A percentile compares a stretch with the other conserved stretches of the same genome.
phyloP scores from a whole-genome alignment of 2,113 vertebrate genomes.

The Callionymus lyra region DNA sequence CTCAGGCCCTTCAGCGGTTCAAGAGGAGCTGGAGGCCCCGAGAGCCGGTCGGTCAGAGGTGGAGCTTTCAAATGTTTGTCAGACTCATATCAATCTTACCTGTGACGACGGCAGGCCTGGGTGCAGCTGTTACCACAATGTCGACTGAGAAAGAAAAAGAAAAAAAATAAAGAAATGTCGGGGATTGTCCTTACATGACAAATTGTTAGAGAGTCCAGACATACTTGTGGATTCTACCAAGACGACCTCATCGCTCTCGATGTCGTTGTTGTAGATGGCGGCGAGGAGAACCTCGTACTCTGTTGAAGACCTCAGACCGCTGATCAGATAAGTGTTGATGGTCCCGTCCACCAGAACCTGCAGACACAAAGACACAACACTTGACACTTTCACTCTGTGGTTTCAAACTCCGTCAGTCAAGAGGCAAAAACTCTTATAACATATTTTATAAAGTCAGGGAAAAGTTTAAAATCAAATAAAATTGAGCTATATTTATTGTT shows the following conservation, averaged over 20 bases:
- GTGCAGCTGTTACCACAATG: slow-evolving; percentile 52
- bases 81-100: slow-evolving; percentile 53
- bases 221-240: slow-evolving; percentile 76
- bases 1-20: slow-evolving; percentile 74
- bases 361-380: neutral
- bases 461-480: too few species aligned
- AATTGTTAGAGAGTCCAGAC: neutral
- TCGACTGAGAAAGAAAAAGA: slow-evolving; percentile 59
- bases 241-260: slow-evolving; percentile 77
- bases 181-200: too few species aligned
- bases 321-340: slow-evolving; percentile 68
- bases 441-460: too few species aligned
- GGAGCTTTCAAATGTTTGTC: neutral
- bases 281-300: slow-evolving; percentile 86
- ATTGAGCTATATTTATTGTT: too few species aligned
- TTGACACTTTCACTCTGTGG: too few species aligned
- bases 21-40: slow-evolving; percentile 72
- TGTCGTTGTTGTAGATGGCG: slow-evolving; percentile 76
- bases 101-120: slow-evolving; percentile 58
- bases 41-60: too few species aligned
- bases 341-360: slow-evolving; percentile 74
- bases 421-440: too few species aligned
- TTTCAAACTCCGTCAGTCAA: too few species aligned
- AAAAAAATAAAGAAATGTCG: too few species aligned
- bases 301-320: slow-evolving; percentile 65